phyloP scores from a whole-genome alignment of 2,113 vertebrate species.

The Hemichromis elongatus region DNA sequence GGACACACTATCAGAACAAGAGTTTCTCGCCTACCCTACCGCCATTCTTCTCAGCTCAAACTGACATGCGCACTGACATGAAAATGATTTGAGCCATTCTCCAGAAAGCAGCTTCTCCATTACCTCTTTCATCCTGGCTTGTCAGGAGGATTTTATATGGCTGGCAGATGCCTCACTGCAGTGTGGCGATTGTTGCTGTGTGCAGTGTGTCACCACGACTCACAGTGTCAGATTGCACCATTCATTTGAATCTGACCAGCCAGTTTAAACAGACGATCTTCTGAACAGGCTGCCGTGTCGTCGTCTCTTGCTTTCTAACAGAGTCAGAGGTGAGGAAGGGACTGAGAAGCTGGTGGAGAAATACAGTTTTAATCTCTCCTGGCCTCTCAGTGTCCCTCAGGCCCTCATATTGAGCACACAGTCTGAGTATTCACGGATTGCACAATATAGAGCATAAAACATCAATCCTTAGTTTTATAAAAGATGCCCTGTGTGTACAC shows the following conservation, averaged over 20 bases:
- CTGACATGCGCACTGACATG: background rate
- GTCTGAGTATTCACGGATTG: background rate
- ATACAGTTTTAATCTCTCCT: conserved; percentile 2
- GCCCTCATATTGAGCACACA: background rate
- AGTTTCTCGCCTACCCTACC: background rate
- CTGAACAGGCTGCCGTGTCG: background rate
- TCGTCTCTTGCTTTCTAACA: background rate
- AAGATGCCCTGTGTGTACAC: background rate
- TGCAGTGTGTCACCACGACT: conserved; percentile 19
- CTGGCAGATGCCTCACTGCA: conserved; percentile 2
- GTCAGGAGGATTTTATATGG: conserved; percentile 31
- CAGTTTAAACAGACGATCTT: conserved; percentile 30
- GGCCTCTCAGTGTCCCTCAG: background rate
- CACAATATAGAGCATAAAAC: background rate
- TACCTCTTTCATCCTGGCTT: background rate
- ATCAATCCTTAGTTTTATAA: conserved; percentile 8
- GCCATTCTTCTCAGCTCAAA: background rate
- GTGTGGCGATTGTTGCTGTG: background rate
- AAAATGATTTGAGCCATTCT: conserved; percentile 12
- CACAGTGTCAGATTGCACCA: conserved; percentile 11
- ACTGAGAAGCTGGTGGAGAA: background rate
- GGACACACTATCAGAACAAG: background rate
- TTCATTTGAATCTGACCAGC: conserved; percentile 1
- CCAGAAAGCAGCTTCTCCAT: background rate
- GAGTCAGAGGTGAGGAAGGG: background rate